phyloP scores from a whole-genome alignment of 2,888 invertebrate species.

The Gymnoscelis rufifasciata region DNA sequence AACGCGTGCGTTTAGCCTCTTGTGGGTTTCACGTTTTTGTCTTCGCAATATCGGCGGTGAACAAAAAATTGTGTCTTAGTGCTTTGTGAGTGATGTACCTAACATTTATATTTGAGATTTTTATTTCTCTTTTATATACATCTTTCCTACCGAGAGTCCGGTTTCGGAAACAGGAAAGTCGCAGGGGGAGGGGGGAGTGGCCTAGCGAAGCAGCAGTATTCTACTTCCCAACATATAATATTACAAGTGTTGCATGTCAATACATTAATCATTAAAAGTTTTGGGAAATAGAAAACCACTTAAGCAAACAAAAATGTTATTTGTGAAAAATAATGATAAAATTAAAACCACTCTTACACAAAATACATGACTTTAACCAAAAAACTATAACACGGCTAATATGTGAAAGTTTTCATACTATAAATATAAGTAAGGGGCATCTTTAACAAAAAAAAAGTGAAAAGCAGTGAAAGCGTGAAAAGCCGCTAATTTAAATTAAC shows the following conservation, averaged over 20 bases:
- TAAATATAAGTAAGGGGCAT: too few relatives aligned
- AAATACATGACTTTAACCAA: too few relatives aligned
- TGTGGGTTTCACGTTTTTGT: conserved; percentile 35
- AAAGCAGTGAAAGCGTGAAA: conserved; percentile 57
- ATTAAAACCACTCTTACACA: too few relatives aligned
- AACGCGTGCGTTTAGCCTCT: conserved; percentile 67
- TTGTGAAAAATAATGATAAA: not conserved
- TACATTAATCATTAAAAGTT: too few relatives aligned
- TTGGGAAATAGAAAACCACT: conserved; percentile 33
- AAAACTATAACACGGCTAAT: too few relatives aligned
- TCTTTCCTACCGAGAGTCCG: conserved; percentile 73
- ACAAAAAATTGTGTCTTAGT: conserved; percentile 64
- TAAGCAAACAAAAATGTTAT: conserved; percentile 41
- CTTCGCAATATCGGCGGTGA: conserved; percentile 47
- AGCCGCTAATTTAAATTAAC: conserved; percentile 34
- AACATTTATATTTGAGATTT: conserved; percentile 75
- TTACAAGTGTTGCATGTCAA: too few relatives aligned
- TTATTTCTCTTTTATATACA: conserved; percentile 60
- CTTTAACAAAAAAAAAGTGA: not conserved
- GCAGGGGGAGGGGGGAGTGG: conserved; percentile 50
- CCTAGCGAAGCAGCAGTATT: conserved; percentile 52
- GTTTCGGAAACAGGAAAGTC: conserved; percentile 77
- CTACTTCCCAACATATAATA: conserved; percentile 30
- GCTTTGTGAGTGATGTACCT: conserved; percentile 77
- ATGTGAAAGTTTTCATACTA: too few relatives aligned